Percentiles rank a stretch among this genome's conserved stretches.
These are phyloP conservation scores for Manis javanica DNA, from an alignment of 2,797 vertebrate species.

Conservation along the genomic window DNA sequence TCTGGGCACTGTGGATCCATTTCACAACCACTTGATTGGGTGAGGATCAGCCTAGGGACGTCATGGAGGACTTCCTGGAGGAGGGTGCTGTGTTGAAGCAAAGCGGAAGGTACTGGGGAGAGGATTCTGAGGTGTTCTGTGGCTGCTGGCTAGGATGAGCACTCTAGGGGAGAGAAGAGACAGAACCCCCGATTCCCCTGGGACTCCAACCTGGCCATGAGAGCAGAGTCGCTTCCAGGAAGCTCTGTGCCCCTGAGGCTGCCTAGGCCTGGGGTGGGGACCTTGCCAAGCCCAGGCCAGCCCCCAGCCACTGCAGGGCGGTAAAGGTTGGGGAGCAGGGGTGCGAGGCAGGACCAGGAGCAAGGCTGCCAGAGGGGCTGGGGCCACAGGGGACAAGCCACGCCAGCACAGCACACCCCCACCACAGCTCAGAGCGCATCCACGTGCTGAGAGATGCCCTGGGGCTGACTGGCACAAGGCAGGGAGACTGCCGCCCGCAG, in stretches of 20 bases:
- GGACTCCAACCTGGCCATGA: neutral
- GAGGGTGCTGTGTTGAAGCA: neutral
- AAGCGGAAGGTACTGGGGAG: neutral
- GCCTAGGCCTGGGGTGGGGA: neutral
- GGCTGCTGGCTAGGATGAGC: neutral
- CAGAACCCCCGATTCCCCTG: rapidly evolving
- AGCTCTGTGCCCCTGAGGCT: neutral
- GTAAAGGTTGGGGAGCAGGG: neutral
- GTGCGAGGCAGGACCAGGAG: neutral
- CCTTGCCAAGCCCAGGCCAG: neutral
- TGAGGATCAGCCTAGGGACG: neutral
- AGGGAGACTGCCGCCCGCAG: neutral
- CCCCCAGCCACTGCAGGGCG: rapidly evolving
- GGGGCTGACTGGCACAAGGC: no score
- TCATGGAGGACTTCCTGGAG: neutral
- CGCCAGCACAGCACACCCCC: neutral
- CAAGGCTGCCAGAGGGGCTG: neutral
- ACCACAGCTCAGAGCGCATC: neutral
- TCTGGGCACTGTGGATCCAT: neutral
- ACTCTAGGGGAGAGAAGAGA: rapidly evolving
- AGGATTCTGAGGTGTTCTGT: neutral
- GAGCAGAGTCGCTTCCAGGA: rapidly evolving
- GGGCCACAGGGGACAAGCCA: rapidly evolving
- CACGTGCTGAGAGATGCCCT: neutral
- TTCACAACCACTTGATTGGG: neutral